These are phyloP conservation scores for Helarctos malayanus DNA, from an alignment of 2,797 vertebrate genomes.

Conservation along the genomic window DNA sequence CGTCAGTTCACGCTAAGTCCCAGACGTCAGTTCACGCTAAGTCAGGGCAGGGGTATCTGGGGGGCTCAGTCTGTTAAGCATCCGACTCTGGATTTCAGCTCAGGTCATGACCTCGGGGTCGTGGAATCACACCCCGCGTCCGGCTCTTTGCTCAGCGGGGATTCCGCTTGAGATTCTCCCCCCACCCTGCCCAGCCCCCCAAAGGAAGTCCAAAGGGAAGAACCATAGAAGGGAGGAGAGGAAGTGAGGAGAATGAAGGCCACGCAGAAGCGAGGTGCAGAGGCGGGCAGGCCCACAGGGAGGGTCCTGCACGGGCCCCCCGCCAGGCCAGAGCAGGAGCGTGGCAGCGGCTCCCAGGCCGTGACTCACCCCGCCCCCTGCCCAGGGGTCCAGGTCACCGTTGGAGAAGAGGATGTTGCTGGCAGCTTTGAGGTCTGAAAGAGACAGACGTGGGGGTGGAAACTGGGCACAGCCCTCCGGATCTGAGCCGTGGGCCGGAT, in stretches of 20 bases:
- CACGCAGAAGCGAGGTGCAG: rapidly evolving
- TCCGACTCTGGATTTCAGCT: not conserved
- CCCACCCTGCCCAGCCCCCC: no score
- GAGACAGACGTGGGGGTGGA: not conserved
- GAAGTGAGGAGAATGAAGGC: rapidly evolving
- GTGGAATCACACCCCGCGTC: no score
- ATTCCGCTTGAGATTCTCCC: not conserved
- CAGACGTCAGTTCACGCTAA: rapidly evolving
- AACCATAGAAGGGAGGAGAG: not conserved
- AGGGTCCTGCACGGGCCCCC: rapidly evolving
- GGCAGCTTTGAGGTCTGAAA: conserved; percentile 92
- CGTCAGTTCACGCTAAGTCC: rapidly evolving
- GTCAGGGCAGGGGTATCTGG: no score
- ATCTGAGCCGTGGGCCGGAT: not conserved
- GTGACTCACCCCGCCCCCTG: conserved; percentile 95
- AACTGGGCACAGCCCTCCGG: rapidly evolving
- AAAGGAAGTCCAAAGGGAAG: not conserved
- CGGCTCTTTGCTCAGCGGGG: not conserved
- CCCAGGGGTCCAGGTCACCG: conserved; percentile 97
- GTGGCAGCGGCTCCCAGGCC: no score
- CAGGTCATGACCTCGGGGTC: no score
- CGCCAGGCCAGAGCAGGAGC: rapidly evolving
- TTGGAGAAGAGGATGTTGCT: conserved; percentile 98
- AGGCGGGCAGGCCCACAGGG: no score
- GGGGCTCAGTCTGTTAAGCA: no score